Conservation (phyloP, 2,888 invertebrate species). For the Cataglyphis altisquamis region DNA sequence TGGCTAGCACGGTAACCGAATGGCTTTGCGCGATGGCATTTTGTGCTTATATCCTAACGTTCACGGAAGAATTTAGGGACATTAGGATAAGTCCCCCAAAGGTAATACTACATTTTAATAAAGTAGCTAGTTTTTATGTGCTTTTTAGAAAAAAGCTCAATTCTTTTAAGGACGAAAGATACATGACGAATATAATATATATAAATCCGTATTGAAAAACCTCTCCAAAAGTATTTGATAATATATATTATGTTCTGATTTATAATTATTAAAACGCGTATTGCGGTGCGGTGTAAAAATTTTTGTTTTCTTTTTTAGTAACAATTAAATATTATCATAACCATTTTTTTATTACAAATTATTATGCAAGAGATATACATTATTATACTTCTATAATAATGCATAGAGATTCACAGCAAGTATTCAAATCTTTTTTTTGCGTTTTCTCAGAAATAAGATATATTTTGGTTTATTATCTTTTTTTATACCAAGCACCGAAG, state of each 20-base stretch:
- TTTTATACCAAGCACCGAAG: not conserved
- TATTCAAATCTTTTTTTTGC: not conserved
- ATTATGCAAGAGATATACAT: not conserved
- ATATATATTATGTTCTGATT: conserved; percentile 14
- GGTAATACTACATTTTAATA: conserved; percentile 75
- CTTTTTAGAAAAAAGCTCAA: not conserved
- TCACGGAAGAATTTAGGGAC: conserved; percentile 89
- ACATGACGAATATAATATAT: not conserved
- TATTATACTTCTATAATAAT: not conserved
- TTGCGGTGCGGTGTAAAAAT: not conserved
- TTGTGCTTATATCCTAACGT: conserved; percentile 89
- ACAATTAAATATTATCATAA: not conserved
- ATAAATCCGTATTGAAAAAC: not conserved
- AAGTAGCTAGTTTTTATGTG: not conserved
- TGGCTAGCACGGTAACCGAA: conserved; percentile 89
- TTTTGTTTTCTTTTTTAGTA: not conserved
- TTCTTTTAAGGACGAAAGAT: not conserved
- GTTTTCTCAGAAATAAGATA: not conserved
- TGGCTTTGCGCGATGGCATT: conserved; percentile 90
- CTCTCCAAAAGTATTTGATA: not conserved
- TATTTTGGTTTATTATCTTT: not conserved
- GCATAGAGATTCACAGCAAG: not conserved
- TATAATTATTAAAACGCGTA: not conserved
- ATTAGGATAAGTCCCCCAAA: conserved; percentile 87
- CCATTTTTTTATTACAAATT: not conserved